These are phyloP conservation scores for Heptranchias perlo DNA, from an alignment of 2,113 vertebrate species.

Conservation along the genomic window DNA sequence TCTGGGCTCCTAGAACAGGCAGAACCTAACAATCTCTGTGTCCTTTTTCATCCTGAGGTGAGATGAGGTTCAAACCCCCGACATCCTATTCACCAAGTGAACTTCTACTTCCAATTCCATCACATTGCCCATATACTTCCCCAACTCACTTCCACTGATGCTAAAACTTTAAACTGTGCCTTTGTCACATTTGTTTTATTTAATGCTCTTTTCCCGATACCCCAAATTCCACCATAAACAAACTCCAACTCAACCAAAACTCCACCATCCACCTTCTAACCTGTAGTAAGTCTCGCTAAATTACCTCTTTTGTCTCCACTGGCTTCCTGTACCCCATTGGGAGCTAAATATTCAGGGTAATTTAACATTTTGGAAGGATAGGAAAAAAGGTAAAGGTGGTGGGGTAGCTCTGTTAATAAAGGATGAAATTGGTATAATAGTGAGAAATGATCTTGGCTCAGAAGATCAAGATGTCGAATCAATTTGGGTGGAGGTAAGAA, in stretches of 20 bases:
- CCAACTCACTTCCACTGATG: background rate
- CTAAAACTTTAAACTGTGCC: background rate
- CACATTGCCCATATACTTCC: background rate
- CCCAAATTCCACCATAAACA: background rate
- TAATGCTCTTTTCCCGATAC: background rate
- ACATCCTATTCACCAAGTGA: background rate
- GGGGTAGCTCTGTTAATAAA: no score
- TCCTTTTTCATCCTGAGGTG: background rate
- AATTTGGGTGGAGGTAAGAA: no score
- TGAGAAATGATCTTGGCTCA: no score
- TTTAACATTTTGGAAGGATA: no score
- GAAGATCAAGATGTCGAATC: no score
- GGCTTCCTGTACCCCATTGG: no score
- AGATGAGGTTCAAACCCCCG: background rate
- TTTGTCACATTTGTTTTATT: background rate
- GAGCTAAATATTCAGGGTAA: no score
- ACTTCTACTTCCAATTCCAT: background rate
- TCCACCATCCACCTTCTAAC: no score
- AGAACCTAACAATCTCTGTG: background rate
- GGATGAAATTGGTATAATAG: no score
- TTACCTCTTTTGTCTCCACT: no score
- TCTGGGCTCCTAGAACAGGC: background rate
- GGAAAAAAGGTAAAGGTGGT: no score
- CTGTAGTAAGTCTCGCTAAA: no score
- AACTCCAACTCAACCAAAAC: background rate